Evolutionary conservation across 1,140 invertebrate species (phyloP).

Genomic region (Drosophila kohkoa): DNA sequence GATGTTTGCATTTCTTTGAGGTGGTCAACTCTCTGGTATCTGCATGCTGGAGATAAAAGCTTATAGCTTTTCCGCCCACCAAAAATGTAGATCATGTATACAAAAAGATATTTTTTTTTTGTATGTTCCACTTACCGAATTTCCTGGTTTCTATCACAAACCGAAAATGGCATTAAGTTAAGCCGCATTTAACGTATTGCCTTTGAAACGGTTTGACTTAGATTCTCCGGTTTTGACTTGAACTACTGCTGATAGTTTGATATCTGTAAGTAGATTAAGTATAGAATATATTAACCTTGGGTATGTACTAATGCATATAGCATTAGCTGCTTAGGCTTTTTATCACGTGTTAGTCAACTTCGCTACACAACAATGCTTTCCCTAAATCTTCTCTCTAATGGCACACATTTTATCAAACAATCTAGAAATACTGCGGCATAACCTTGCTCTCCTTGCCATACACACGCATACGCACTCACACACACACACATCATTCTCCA

Average conservation of each 20-base stretch:
- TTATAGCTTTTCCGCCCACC: not conserved
- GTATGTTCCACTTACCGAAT: conserved; percentile 37
- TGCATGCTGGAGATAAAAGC: conserved; percentile 9
- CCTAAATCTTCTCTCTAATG: conserved; percentile 37
- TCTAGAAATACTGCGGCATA: conserved; percentile 39
- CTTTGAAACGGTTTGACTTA: conserved; percentile 14
- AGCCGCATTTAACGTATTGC: conserved; percentile 34
- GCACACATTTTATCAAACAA: conserved; percentile 36
- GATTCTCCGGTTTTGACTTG: conserved; percentile 18
- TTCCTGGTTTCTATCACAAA: conserved; percentile 33
- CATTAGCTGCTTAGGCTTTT: not conserved
- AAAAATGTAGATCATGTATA: conserved; percentile 37
- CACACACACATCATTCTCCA: not conserved
- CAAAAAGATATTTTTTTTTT: conserved; percentile 9
- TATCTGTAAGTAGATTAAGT: conserved; percentile 5
- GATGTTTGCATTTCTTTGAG: conserved; percentile 39
- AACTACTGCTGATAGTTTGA: not conserved
- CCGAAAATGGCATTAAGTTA: conserved; percentile 10
- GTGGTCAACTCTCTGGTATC: conserved; percentile 23
- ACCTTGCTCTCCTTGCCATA: conserved; percentile 45
- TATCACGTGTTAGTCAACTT: conserved; percentile 22
- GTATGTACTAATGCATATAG: not conserved
- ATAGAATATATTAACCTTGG: not conserved
- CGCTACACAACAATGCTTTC: conserved; percentile 16
- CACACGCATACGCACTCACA: conserved; percentile 14